Conservation (phyloP, 2,113 vertebrate species). For the Percina caprodes region DNA sequence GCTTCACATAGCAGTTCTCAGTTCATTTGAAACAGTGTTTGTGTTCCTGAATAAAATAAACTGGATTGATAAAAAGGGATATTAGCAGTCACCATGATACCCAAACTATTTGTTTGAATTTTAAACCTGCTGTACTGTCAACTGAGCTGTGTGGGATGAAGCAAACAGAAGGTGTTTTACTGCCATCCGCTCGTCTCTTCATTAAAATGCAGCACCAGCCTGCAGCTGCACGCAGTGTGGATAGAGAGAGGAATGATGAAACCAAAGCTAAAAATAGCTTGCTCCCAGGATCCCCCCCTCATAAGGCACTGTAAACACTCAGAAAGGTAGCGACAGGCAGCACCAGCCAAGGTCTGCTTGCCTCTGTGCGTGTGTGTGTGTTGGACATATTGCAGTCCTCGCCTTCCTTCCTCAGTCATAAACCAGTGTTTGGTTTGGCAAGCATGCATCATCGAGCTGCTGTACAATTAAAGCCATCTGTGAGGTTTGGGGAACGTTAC, state of each 20-base stretch:
- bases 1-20: neutral
- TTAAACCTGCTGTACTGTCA: neutral
- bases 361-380: constrained; percentile 13
- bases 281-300: constrained; percentile 87
- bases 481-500: constrained; percentile 35
- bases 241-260: constrained; percentile 84
- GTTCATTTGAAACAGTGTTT: neutral
- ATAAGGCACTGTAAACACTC: constrained; percentile 80
- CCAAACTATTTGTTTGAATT: neutral
- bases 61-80: neutral
- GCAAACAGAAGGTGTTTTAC: constrained; percentile 51
- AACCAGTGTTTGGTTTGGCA: constrained; percentile 75
- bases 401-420: constrained; percentile 49
- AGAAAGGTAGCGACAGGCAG: constrained; percentile 63
- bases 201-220: constrained; percentile 81
- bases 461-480: constrained; percentile 75
- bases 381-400: constrained; percentile 51
- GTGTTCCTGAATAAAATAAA: neutral
- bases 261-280: constrained; percentile 84
- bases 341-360: constrained; percentile 13
- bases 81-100: neutral
- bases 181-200: constrained; percentile 61
- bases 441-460: constrained; percentile 41
- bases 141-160: neutral
- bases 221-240: constrained; percentile 70